Conservation (phyloP, 2,888 invertebrate species). For the Aplocera efformata region DNA sequence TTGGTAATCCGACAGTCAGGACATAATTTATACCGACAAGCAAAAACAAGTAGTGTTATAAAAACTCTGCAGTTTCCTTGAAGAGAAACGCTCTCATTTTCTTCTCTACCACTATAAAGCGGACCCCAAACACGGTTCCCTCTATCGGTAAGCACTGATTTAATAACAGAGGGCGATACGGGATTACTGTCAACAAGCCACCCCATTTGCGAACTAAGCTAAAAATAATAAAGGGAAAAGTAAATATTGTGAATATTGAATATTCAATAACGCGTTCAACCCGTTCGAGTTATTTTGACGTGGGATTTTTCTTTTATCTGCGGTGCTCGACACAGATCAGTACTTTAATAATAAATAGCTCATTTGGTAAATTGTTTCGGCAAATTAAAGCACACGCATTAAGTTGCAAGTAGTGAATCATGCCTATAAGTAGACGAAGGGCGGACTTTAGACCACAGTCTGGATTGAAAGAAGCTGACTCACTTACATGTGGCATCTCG, state of each 20-base stretch:
- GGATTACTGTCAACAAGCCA: conserved; percentile 14
- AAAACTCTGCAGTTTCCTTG: no score
- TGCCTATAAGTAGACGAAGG: conserved; percentile 38
- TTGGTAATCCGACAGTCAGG: no score
- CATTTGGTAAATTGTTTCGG: conserved; percentile 1
- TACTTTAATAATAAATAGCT: not conserved
- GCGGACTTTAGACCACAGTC: conserved; percentile 37
- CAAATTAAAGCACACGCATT: conserved; percentile 12
- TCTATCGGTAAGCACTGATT: conserved; percentile 7
- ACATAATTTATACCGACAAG: no score
- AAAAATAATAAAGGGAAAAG: conserved; percentile 5
- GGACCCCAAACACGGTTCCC: conserved; percentile 6
- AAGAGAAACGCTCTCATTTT: conserved; percentile 1
- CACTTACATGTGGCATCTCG: not conserved
- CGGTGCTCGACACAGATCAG: no score
- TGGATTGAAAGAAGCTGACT: conserved; percentile 1
- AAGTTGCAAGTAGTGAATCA: conserved; percentile 25
- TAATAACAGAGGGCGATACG: conserved; percentile 7
- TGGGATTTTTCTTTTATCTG: no score
- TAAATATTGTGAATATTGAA: not conserved
- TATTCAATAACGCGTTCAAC: no score
- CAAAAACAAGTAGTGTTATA: no score
- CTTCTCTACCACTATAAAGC: conserved; percentile 3
- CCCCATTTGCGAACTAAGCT: conserved; percentile 8
- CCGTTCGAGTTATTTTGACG: no score